Base-by-base conservation (phyloP, 1,140 invertebrate species). In the Drosophila athabasca region DNA sequence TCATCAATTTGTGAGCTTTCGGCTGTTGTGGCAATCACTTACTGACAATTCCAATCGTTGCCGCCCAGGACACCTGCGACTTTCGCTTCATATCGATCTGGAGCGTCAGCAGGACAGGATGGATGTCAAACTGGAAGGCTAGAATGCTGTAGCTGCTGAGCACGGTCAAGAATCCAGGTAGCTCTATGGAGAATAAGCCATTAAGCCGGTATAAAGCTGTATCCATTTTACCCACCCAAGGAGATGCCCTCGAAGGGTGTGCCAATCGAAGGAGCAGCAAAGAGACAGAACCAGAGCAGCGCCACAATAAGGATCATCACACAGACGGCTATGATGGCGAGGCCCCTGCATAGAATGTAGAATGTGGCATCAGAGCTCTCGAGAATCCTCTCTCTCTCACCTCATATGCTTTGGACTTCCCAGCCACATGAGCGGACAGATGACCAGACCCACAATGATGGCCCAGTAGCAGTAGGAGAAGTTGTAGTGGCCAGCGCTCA, bases 371-470 rank as follows among this genome's bases (percentile, higher is more conserved):
- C 9, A 19, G 7, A 39, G 3, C 6, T 44, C 5, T 44, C 5
- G 11, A 0, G 6, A 39, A n/a, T 11, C 3, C 13, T 0, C 2
- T 7, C 17, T 5, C 17, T 49, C 75, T 93, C 92, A 96, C 96
- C 96, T 96, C 95, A 96, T 96, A 82, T 96, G 95, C 90, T 96
- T 95, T 0, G 96, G 96, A 76, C 95, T 96, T 48, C 95, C 95
- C n/a, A 96, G 92, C 96, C 96, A 96, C 94, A 96, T 95, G 45
- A 96, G 90, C 1, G 96, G 96, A 74, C 95, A 96, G 6, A 96
- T 92, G 51, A 95, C 77, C 2, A 95, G 53, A 0, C 95, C 95
- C 6, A 96, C 92, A 7, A 96, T 78, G 3, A 96, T 88, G 76
- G 96, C 93, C 95, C 95, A 96, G 65, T 95, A 95, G 77, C 96